phyloP scores from a whole-genome alignment of 2,888 invertebrate species.

The Blastobasis lacticolella region DNA sequence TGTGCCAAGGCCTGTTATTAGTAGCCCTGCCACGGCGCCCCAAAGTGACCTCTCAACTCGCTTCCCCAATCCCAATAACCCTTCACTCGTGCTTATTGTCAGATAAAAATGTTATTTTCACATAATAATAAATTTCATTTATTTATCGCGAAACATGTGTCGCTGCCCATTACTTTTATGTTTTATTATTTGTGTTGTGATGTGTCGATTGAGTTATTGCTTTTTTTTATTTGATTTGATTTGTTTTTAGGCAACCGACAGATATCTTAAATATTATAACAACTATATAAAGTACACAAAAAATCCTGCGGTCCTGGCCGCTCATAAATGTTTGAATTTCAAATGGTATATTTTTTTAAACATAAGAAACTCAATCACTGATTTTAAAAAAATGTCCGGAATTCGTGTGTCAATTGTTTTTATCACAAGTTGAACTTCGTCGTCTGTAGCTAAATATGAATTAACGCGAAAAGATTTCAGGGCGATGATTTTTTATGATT shows the following conservation, averaged over 20 bases:
- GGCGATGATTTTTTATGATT: too few species aligned
- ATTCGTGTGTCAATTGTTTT: too few species aligned
- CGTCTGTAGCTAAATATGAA: too few species aligned
- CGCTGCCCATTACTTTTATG: conserved; percentile 33
- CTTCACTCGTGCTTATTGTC: conserved; percentile 40
- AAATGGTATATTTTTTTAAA: too few species aligned
- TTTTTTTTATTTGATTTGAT: conserved; percentile 24
- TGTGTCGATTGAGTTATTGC: conserved; percentile 40
- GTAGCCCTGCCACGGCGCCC: conserved; percentile 51
- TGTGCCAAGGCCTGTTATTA: conserved; percentile 44
- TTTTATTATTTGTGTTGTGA: conserved; percentile 32
- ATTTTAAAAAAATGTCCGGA: too few species aligned
- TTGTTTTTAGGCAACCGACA: neutral
- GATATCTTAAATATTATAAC: too few species aligned
- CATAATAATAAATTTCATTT: conserved; percentile 50
- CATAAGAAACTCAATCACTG: too few species aligned
- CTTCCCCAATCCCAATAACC: conserved; percentile 51
- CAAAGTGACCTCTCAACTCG: conserved; percentile 55
- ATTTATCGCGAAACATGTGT: conserved; percentile 54
- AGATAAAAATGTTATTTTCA: conserved; percentile 51
- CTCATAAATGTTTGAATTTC: too few species aligned
- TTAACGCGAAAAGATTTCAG: too few species aligned
- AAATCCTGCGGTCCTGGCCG: too few species aligned
- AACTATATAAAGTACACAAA: too few species aligned
- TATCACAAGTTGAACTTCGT: too few species aligned